Percentiles rank a stretch among this genome's conserved stretches.
Conservation (phyloP, 2,797 vertebrate genomes). For the Brotula barbata region DNA sequence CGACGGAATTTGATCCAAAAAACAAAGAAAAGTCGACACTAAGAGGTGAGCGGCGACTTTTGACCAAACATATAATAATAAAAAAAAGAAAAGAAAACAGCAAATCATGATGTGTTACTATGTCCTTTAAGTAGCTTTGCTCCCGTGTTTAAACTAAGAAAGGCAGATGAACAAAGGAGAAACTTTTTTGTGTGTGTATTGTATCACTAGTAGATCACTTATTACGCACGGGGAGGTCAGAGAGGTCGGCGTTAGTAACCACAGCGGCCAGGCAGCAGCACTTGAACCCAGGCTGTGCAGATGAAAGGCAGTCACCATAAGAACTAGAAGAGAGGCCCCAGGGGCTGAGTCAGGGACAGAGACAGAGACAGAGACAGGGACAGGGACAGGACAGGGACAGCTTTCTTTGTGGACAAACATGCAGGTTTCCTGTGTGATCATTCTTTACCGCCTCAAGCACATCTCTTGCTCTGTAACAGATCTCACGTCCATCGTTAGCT, state of each 20-base stretch:
- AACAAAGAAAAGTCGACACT: slow-evolving; percentile 89
- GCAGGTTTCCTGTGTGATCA: slow-evolving; percentile 40
- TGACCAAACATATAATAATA: not conserved
- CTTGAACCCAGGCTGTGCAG: no score
- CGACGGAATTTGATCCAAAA: slow-evolving; percentile 93
- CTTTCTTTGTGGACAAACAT: no score
- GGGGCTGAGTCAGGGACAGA: no score
- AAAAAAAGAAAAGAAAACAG: slow-evolving; percentile 1
- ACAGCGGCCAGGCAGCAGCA: slow-evolving; percentile 24
- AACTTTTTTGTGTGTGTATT: no score
- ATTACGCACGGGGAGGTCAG: slow-evolving; percentile 50
- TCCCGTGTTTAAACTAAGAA: slow-evolving; percentile 22
- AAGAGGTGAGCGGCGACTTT: slow-evolving; percentile 83
- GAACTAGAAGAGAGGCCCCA: no score
- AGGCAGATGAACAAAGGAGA: slow-evolving; percentile 2
- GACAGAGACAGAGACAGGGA: no score
- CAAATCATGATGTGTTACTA: not conserved
- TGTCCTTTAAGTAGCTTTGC: no score
- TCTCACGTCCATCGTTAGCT: slow-evolving; percentile 94
- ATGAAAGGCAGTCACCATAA: no score
- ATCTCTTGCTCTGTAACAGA: slow-evolving; percentile 84
- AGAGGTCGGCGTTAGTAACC: slow-evolving; percentile 57
- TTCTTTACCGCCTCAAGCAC: slow-evolving; percentile 59
- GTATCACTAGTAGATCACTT: no score
- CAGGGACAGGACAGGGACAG: no score